phyloP scores from a whole-genome alignment of 2,888 invertebrate species.

The Xestia xanthographa region DNA sequence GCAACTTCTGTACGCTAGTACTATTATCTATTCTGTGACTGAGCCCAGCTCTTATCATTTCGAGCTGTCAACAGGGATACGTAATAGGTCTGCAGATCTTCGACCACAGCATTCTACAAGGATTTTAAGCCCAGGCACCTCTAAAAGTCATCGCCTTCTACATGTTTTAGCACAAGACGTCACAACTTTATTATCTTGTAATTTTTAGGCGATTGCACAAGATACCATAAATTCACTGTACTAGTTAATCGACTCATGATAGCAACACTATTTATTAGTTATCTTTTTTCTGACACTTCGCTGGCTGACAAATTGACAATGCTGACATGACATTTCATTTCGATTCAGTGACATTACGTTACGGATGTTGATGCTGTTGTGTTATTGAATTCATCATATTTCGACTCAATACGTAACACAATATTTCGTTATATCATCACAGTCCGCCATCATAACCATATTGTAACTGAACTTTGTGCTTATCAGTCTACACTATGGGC shows the following conservation, averaged over 20 bases:
- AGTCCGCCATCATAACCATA: slow-evolving; percentile 69
- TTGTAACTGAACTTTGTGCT: slow-evolving; percentile 55
- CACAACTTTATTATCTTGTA: background rate
- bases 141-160: too few relatives aligned
- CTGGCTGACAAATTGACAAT: too few relatives aligned
- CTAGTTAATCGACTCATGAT: background rate
- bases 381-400: slow-evolving; percentile 87
- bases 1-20: too few relatives aligned
- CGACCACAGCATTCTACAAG: too few relatives aligned
- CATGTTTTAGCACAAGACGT: too few relatives aligned
- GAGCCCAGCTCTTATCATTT: too few relatives aligned
- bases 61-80: too few relatives aligned
- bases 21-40: too few relatives aligned
- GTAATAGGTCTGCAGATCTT: too few relatives aligned
- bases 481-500: slow-evolving; percentile 77
- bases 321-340: slow-evolving; percentile 41
- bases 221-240: background rate
- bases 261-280: slow-evolving; percentile 2
- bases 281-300: slow-evolving; percentile 25
- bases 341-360: slow-evolving; percentile 63
- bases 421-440: slow-evolving; percentile 85
- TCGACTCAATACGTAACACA: slow-evolving; percentile 87
- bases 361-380: slow-evolving; percentile 73
- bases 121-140: too few relatives aligned
- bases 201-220: slow-evolving; percentile 7